Base-by-base conservation (phyloP, 2,797 vertebrate genomes). In the Danionella dracula region DNA sequence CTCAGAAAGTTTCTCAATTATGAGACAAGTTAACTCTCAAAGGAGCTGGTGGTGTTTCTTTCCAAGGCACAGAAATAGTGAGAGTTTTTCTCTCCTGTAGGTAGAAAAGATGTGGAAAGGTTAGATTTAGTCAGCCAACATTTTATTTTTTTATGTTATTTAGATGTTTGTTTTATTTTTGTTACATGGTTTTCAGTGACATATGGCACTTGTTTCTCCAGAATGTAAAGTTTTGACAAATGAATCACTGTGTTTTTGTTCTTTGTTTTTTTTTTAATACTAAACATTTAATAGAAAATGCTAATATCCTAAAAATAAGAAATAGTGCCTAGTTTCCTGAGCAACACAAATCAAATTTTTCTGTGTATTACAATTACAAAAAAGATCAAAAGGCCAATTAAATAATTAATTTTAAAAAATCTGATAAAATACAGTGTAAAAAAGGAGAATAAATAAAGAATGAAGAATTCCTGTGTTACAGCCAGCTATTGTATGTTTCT, bases 381-480 rank as follows among this genome's bases (percentile, higher is more conserved):
- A 40, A 5, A 48, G 27, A 38, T 54, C 13, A 48, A 68, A 51
- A 55, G 21, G 20, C 60, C 54, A 56, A 64, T 38, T 71, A 66
- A 65, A 51, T 41, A 20, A 46, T 50, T 16, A 29, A 64, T n/a
- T 44, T 17, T 66, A 23, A 54, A 46, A 19, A 35, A 21, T 50
- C n/a, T 56, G 12, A 11, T 37, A 21, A 21, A 8, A 1, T 23
- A 48, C 45, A 58, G 31, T 17, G 50, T 23, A 34, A n/a, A 35
- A 9, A 59, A 53, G 55, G 3, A 58, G 38, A 71, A 68, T 46
- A 4, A 42, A 68, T 31, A 62, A 70, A 74, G 55, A 56, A 48
- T 31, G 12, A 35, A 17, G 23, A 40, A 27, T 27, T 4, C 21
- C 54, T 42, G 66, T 16, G 29, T 44, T 42, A 41, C 40, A 15